Percentiles rank a stretch among this genome's conserved stretches.
phyloP scores from a whole-genome alignment of 2,113 vertebrate species.

The Takifugu bimaculatus region DNA sequence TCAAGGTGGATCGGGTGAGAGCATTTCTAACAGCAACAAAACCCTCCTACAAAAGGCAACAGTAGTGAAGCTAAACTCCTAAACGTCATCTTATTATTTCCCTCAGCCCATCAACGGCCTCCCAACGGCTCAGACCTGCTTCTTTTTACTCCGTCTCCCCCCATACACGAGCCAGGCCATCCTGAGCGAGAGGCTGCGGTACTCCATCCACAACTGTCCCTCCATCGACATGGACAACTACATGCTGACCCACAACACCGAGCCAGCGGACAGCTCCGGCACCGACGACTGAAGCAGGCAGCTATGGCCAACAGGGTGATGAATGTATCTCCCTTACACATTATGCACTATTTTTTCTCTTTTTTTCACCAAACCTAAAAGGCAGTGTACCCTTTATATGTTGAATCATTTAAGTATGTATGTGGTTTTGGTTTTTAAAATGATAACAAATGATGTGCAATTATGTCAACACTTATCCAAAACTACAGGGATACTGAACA shows the following conservation, averaged over 20 bases:
- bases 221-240: slow-evolving; percentile 85
- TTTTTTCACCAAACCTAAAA: slow-evolving; percentile 69
- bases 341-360: slow-evolving; percentile 64
- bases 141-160: slow-evolving; percentile 79
- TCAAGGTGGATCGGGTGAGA: slow-evolving; percentile 81
- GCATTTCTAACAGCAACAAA: not conserved
- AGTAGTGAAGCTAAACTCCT: not conserved
- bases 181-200: slow-evolving; percentile 77
- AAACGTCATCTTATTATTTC: not conserved
- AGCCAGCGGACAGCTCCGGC: slow-evolving; percentile 74
- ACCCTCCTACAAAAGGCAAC: not conserved
- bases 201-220: slow-evolving; percentile 82
- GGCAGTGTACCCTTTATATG: slow-evolving; percentile 59
- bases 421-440: slow-evolving; percentile 48
- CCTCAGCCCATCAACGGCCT: slow-evolving; percentile 77
- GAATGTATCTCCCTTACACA: slow-evolving; percentile 70
- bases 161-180: slow-evolving; percentile 78
- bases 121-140: slow-evolving; percentile 81
- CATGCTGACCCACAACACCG: slow-evolving; percentile 81
- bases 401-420: slow-evolving; percentile 34
- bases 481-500: slow-evolving; percentile 41
- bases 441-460: slow-evolving; percentile 19
- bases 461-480: slow-evolving; percentile 53
- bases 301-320: slow-evolving; percentile 26
- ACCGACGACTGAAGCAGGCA: slow-evolving; percentile 66